Base-by-base conservation (phyloP, 1,140 invertebrate genomes). In the Anadara kagoshimensis region DNA sequence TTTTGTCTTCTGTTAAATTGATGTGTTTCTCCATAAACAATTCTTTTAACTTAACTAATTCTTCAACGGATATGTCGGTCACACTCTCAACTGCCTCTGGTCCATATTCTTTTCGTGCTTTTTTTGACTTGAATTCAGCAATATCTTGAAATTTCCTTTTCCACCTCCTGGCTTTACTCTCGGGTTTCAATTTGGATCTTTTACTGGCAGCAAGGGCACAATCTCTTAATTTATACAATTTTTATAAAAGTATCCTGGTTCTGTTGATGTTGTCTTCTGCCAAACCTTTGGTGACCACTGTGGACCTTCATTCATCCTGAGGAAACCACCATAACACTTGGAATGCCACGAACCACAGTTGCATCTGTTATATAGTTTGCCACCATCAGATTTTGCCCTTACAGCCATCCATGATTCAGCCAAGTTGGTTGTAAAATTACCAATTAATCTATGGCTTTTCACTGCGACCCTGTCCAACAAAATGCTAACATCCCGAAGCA, bases 281-380 rank as follows among this genome's bases (percentile, higher is more conserved):
- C 43, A 78, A 0, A 73, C 75, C 20, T 57, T 64, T n/a, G 71
- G 53, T n/a, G 75, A 69, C 75, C 67, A 78, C 22, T 65, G 54
- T 58, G 70, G 65, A 22, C 70, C 65, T 41, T 69, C 24, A 29
- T 47, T 68, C 36, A 66, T 57, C 58, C 75, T 59, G 20, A 71
- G 22, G 11, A 53, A 43, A 22, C 59, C 69, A 51, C 69, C 69
- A 64, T 72, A 76, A 57, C 69, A 76, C 8, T 65, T 11, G 0
- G 56, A 24, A 44, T 70, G 59, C 61, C 65, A 78, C 10, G 70
- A 78, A 14, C 70, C 70, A 22, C 67, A 12, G 18, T 65, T 58
- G 57, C 70, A 73, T 16, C 58, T 7, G 24, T 78, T 69, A 2
- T 69, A 10, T 4, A 69, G 0, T 53, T 78, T 70, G 0, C 75